Evolutionary conservation across 2,888 invertebrate species (phyloP).

Genomic region (Elegia similella): DNA sequence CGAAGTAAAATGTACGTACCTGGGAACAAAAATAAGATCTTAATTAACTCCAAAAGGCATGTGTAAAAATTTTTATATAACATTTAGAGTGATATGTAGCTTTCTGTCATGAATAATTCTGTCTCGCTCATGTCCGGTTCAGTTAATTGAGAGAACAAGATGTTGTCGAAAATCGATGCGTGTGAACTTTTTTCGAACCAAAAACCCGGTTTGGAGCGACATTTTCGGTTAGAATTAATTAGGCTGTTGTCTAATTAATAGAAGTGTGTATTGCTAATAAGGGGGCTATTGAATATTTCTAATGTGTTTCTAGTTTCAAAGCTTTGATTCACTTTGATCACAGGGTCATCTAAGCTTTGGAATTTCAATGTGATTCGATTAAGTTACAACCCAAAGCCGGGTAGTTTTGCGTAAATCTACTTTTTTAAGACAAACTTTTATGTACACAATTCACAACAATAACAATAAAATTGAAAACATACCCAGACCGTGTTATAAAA

Average conservation of each 20-base stretch:
- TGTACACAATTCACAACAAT: no score
- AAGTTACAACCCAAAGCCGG: no score
- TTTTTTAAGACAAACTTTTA: no score
- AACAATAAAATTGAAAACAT: no score
- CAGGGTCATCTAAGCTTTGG: no score
- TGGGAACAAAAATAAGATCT: constrained; percentile 27
- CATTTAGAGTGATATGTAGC: constrained; percentile 54
- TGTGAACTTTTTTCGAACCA: constrained; percentile 63
- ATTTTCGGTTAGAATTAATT: constrained; percentile 36
- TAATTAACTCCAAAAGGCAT: constrained; percentile 27
- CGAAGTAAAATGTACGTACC: constrained; percentile 23
- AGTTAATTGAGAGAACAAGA: constrained; percentile 71
- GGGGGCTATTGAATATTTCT: not conserved
- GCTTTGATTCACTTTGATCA: no score
- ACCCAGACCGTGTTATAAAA: no score
- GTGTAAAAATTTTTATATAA: constrained; percentile 39
- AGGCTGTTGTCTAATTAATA: constrained; percentile 13
- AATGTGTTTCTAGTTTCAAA: not conserved
- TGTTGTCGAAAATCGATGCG: constrained; percentile 59
- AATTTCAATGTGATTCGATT: no score
- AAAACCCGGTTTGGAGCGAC: constrained; percentile 41
- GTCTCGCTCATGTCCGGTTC: constrained; percentile 54
- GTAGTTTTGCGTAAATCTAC: no score
- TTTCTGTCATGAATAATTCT: constrained; percentile 67
- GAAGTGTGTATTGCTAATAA: constrained; percentile 7